These are phyloP conservation scores for Endotricha flammealis DNA, from an alignment of 2,888 invertebrate genomes.

Conservation along the genomic window DNA sequence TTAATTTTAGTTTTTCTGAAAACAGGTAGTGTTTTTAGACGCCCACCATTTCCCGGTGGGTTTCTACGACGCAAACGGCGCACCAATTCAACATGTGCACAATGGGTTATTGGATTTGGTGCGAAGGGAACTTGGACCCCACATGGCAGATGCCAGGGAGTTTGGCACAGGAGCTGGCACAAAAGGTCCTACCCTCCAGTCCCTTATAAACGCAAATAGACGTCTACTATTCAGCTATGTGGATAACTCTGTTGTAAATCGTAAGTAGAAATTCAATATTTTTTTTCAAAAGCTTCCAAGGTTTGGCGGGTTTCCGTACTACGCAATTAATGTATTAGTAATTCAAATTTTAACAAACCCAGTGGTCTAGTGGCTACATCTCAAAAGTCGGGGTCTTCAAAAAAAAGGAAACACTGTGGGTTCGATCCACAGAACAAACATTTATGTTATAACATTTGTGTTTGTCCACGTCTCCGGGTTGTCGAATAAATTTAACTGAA, in stretches of 20 bases:
- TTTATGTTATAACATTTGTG: too few species aligned
- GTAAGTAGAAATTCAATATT: conserved; percentile 30
- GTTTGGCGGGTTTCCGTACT: too few species aligned
- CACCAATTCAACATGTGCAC: conserved; percentile 71
- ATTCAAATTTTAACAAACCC: too few species aligned
- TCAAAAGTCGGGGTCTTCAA: too few species aligned
- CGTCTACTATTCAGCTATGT: conserved; percentile 77
- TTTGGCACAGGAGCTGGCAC: conserved; percentile 56
- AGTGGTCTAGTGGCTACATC: too few species aligned
- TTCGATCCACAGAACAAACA: too few species aligned
- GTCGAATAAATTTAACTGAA: too few species aligned
- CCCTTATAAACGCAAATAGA: conserved; percentile 62
- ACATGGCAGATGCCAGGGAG: conserved; percentile 65
- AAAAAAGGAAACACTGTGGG: too few species aligned
- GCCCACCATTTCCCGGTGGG: conserved; percentile 89
- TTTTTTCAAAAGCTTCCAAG: not conserved
- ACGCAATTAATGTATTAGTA: too few species aligned
- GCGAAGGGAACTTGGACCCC: conserved; percentile 74
- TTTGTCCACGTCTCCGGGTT: too few species aligned
- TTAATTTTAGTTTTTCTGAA: conserved; percentile 20
- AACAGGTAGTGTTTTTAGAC: conserved; percentile 86
- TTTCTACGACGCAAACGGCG: conserved; percentile 66
- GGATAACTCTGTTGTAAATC: conserved; percentile 60
- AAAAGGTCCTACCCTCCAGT: conserved; percentile 64
- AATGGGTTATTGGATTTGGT: conserved; percentile 74